Conservation (phyloP, 2,888 invertebrate genomes). For the Papilio gigon region DNA sequence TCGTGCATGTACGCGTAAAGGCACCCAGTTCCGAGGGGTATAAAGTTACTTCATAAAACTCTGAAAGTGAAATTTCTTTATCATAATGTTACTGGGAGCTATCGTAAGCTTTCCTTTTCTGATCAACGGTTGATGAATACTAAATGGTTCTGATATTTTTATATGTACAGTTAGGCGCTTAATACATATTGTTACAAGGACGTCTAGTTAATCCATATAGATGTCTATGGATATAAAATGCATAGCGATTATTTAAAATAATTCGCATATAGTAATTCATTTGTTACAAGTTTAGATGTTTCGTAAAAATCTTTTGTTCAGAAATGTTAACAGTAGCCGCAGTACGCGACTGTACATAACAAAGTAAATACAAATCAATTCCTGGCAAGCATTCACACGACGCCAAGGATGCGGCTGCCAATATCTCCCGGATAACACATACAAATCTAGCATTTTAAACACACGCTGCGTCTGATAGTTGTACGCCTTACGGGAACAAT, state of each 20-base stretch:
- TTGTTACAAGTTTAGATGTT: neutral
- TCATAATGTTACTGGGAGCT: neutral
- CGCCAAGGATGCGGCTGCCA: slow-evolving; percentile 14
- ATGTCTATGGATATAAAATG: neutral
- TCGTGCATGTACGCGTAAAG: slow-evolving; percentile 73
- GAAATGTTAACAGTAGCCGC: neutral
- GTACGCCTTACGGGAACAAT: neutral
- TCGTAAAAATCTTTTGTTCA: neutral
- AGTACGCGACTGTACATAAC: slow-evolving; percentile 1
- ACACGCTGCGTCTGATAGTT: slow-evolving; percentile 36
- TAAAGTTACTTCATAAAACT: slow-evolving; percentile 67
- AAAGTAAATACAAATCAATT: slow-evolving; percentile 19
- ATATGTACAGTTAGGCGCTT: slow-evolving; percentile 7
- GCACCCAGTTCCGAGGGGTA: slow-evolving; percentile 61
- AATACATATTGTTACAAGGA: neutral
- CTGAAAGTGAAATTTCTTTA: slow-evolving; percentile 49
- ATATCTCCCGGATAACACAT: slow-evolving; percentile 1
- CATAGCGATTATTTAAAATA: no score
- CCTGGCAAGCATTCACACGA: slow-evolving; percentile 21
- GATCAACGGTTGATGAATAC: slow-evolving; percentile 9
- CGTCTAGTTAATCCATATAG: no score
- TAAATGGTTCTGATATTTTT: neutral
- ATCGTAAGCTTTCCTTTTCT: slow-evolving; percentile 12
- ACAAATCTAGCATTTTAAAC: slow-evolving; percentile 8
- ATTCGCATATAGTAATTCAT: neutral